Base-by-base conservation (phyloP, 2,888 invertebrate genomes). In the Epirrita christyi region DNA sequence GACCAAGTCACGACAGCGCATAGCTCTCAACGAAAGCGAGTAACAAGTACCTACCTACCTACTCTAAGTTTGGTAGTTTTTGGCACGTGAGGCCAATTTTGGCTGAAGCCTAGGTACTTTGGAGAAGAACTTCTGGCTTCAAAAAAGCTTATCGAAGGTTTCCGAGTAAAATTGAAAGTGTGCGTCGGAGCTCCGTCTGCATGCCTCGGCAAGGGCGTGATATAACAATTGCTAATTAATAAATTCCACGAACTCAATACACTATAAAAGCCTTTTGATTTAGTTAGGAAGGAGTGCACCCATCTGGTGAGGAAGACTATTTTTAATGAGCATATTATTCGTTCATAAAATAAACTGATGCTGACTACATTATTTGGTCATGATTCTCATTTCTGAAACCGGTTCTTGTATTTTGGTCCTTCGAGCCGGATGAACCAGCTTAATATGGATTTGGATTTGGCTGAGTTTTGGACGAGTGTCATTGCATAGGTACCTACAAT, bases 1-100 rank as follows among this genome's bases (percentile, higher is more conserved):
- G 75, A 75, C 71, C 68, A 56, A 73, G 73, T 73, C 82, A 81
- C 77, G 80, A 78, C 72, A 67, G 70, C 70, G 70, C 71, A 74
- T 74, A 76, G 73, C 70, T 66, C 66, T 70, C 63, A 68, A 62
- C 70, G 65, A 72, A 72, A 75, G 72, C 70, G 69, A 63, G 59
- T 53, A 65, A 38, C 42, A 55, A 54, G 48, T 51, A 57, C 46
- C 42, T n/a, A n/a, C n/a, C 21, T 21, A 21, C 21, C n/a, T 21
- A 21, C 21, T 21, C 21, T 55, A 60, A 63, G 59, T 61, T 63
- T 52, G 40, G 61, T 48, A 15, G 56, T 66, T 68, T n/a, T 53
- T 58, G 53, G 63, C 65, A 66, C 71, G 64, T 69, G 63, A 56
- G 40, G 40, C 60, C 45, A 55, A 55, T 61, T 61, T 59, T 34